Conservation (phyloP, 2,113 vertebrate genomes). For the Rhea americana region DNA sequence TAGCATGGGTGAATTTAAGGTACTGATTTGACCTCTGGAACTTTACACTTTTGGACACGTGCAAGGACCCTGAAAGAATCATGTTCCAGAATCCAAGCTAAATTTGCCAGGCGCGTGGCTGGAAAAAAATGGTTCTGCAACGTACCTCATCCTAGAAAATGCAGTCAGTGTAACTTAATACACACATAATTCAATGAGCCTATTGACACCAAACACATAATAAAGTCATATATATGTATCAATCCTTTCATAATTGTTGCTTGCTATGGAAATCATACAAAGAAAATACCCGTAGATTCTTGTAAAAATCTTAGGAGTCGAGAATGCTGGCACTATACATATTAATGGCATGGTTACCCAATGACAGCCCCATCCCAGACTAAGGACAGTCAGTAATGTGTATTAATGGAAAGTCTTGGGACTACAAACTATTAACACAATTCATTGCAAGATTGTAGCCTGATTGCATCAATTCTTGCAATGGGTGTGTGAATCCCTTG, state of each 20-base stretch:
- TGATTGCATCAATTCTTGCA: slow-evolving; percentile 53
- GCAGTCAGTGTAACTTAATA: not conserved
- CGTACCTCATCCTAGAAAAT: not conserved
- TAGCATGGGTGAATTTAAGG: not conserved
- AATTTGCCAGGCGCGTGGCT: not conserved
- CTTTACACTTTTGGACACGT: not conserved
- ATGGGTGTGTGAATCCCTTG: slow-evolving; percentile 15
- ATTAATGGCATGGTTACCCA: not conserved
- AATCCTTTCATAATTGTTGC: not conserved
- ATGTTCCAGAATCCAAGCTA: not conserved
- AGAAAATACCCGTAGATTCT: not conserved
- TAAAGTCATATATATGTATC: not conserved
- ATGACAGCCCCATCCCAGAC: not conserved
- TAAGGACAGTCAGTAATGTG: not conserved
- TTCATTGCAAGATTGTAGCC: slow-evolving; percentile 37
- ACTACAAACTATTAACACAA: not conserved
- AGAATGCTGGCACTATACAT: not conserved
- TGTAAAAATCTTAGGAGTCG: not conserved
- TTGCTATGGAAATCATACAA: not conserved
- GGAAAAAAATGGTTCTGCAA: not conserved
- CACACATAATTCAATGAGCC: accelerated
- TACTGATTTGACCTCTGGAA: not conserved
- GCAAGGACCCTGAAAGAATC: not conserved
- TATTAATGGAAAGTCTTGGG: not conserved
- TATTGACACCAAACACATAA: not conserved